Base-by-base conservation (phyloP, 2,888 invertebrate species). In the Caenorhabditis uteleia region DNA sequence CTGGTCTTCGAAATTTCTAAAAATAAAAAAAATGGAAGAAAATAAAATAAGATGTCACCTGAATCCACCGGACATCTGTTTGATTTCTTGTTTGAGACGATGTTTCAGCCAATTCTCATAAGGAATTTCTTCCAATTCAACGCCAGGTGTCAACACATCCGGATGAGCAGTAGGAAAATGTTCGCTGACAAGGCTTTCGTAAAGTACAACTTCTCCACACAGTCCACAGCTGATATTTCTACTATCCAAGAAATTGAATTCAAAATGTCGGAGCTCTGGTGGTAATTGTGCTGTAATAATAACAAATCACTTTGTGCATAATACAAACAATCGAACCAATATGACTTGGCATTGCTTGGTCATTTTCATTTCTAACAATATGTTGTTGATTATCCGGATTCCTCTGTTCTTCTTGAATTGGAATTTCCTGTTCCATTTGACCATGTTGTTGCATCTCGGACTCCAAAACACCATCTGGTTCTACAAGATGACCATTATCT, bases 201-300 rank as follows among this genome's bases (percentile, higher is more conserved):
- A 82, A 21, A 70, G 72, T 18, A 82, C 79, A 26, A 82, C 75
- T 42, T 80, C 80, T 10, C 81, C 80, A 47, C 82, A 82, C 25
- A 82, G 55, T 1, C 81, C 82, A 43, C 82, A 82, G 54, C 79
- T 74, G 42, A 82, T 67, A 54, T 82, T 67, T 48, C 71, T 67
- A 10, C 49, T 67, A 56, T 77, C 74, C 23, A 76, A 68, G 45
- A 75, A 78, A 47, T 75, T 78, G 73, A 78, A 78, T 8, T 59
- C 59, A 10, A 58, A 16, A n/a, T 55, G 48, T 33, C 45, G 5
- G 2, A 33, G n/a, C n/a, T 31, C 33, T 16, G n/a, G n/a, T n/a
- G n/a, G n/a, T n/a, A n/a, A n/a, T n/a, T 29, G n/a, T n/a, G n/a
- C n/a, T n/a, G n/a, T n/a, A n/a, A n/a, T n/a, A n/a, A n/a, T n/a